Evolutionary conservation across 1,140 invertebrate genomes (phyloP), one percentile per base, ranked within the genome.

Genomic region (Elymnias hypermnestra): DNA sequence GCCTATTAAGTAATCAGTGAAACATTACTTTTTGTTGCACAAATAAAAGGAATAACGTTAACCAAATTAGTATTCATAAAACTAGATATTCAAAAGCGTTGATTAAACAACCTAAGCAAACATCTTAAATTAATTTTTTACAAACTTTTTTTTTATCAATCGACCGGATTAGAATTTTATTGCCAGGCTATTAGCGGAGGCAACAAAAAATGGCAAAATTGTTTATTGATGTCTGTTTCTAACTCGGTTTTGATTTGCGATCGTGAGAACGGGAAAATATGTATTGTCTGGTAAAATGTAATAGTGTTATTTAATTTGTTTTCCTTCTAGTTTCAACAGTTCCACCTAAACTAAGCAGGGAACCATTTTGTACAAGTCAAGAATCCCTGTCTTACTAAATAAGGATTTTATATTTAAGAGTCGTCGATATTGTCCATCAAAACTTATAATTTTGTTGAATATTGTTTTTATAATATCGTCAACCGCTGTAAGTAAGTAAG

Each of bases 111-210:
- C 17, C 33, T 36, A 18, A 19, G 8, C 33, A 36, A 36, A 36
- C n/a, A 36, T 36, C 18, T 36, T 21, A 17, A 35, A 10, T 36
- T 10, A 8, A 13, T 29, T 41, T 28, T 18, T 17, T 25, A 6
- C 4, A 33, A 33, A 25, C 12, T 31, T 43, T 33, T 22, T 41
- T 41, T 33, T 33, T 18, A 19, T 15, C 5, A 12, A 15, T 35
- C 19, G 19, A 17, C 14, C 41, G 41, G 41, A 43, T 43, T 43
- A 35, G 31, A 23, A 43, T 43, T 43, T 43, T 43, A 43, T 43
- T 19, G 41, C 12, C 7, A 5, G 7, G 28, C 41, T 31, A 43
- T 43, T 43, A 43, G 29, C 21, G 19, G 35, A 10, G 29, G 7
- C 18, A 35, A 22, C 19, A 15, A 2, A 19, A 19, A 35, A 28